Evolutionary conservation across 1,140 invertebrate species (phyloP), one percentile per base, ranked within the genome.

Genomic region (Nixonia krombeini): DNA sequence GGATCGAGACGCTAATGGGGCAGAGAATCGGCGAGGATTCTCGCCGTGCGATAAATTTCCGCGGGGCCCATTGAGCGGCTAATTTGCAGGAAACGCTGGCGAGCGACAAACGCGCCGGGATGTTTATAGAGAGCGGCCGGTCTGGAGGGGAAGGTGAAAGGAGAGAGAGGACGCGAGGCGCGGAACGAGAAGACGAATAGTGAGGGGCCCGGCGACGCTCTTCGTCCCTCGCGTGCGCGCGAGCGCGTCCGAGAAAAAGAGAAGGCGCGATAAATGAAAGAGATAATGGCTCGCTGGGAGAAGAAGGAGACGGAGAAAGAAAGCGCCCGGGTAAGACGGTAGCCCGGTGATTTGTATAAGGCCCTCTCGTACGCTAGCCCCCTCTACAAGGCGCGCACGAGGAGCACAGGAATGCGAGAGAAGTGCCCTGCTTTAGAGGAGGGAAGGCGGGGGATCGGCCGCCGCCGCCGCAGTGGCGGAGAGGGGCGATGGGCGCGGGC

Each of bases 241-340:
- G 62, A 52, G 62, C 10, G 33, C 33, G 12, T 13, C 13, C n/a
- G 13, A 57, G 66, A 55, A 61, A 64, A 46, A 67, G 58, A 65
- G 69, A 64, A 59, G 58, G 67, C 58, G 66, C 65, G 65, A 69
- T 69, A 69, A 69, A 69, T 52, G 66, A 70, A 58, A 73, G 63
- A 67, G 61, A 66, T 65, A 70, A 69, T 64, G 70, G 44, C 52
- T 55, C 26, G 38, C 15, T 67, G 55, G 29, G 62, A 51, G 62
- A 51, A 37, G 46, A 61, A 35, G 38, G 50, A 55, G 46, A 61
- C 40, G 38, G 50, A 55, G 52, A 68, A 57, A 69, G 64, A 66
- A 57, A 68, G 45, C 41, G 33, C 50, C 17, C 53, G 65, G 58
- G 65, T 63, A 62, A 69, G 58, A 62, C 58, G 65, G 58, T 69